Evolutionary conservation across 1,140 invertebrate species (phyloP), one percentile per base, ranked within the genome.

Genomic region (Drosophila sproati): DNA sequence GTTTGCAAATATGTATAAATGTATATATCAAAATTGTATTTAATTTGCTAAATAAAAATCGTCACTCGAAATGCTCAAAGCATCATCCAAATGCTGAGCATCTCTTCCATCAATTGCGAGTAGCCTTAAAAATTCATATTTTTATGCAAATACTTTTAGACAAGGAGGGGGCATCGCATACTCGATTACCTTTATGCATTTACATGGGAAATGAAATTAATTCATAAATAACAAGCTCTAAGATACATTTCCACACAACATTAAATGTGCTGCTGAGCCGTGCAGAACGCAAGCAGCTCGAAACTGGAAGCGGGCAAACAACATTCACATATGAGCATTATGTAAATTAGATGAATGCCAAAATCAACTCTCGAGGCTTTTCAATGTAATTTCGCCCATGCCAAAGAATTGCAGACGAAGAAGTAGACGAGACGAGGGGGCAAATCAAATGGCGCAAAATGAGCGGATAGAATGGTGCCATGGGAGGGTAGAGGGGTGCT

Each of bases 141-240:
- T 34, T 41, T 54, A 69, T 73, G 56, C 34, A 61, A 67, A 73
- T 73, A 12, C 8, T 37, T 34, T 10, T 12, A 4, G 29, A 10
- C 12, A 3, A 10, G n/a, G 35, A 10, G 35, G 7, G 2, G 37
- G 10, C 28, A 37, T 43, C 7, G 41, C 28, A 73, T 63, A 88
- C 83, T 78, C 83, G 77, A 88, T 88, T 88, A 88, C 85, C 85
- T 81, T 78, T 67, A 76, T 74, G 72, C 83, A 86, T 82, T 86
- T 88, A 87, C 79, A 82, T 67, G 83, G 61, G 56, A 68, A 70
- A 85, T 67, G 67, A 71, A 89, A 88, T 88, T 81, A 88, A 89
- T 88, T 89, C 85, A 88, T 89, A 88, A 85, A 89, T 89, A 76
- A 89, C 71, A 85, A 79, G 80, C 55, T 68, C 57, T 80, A 77